phyloP scores from a whole-genome alignment of 2,797 vertebrate genomes.

The Syngnathus rostellatus region DNA sequence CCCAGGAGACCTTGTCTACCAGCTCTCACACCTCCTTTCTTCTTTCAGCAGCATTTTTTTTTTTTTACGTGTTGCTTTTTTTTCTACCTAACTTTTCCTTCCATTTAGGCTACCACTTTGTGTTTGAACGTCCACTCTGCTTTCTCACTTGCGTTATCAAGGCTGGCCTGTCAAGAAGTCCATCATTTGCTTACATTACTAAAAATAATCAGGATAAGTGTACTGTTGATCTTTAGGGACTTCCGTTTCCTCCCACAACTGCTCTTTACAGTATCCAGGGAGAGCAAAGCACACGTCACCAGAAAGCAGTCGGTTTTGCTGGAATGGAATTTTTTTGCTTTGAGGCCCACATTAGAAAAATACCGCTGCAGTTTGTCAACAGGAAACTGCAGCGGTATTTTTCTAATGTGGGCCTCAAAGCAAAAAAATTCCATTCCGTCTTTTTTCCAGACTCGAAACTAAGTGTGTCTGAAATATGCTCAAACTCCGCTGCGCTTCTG shows the following conservation, averaged over 20 bases:
- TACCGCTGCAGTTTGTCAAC: background rate
- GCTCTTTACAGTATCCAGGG: constrained; percentile 11
- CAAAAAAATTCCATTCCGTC: too few species aligned
- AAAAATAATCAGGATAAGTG: constrained; percentile 3
- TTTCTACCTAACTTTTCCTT: background rate
- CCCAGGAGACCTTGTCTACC: constrained; percentile 59
- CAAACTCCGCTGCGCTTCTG: constrained; percentile 12
- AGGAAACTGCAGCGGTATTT: too few species aligned
- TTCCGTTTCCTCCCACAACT: constrained; percentile 21
- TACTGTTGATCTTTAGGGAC: constrained; percentile 14
- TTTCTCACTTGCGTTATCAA: constrained; percentile 8
- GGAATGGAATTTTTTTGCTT: background rate
- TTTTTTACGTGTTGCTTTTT: background rate
- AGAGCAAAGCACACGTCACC: constrained; percentile 8
- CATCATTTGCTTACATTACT: constrained; percentile 5
- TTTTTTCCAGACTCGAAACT: background rate
- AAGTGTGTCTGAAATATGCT: background rate
- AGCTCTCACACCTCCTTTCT: constrained; percentile 15
- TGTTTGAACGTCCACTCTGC: background rate
- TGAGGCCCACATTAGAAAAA: background rate
- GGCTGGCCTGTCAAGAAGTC: constrained; percentile 8
- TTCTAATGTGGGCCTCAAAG: too few species aligned
- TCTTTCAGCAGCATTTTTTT: background rate
- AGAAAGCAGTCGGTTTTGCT: background rate
- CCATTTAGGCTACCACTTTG: background rate